Evolutionary conservation across 2,888 invertebrate species (phyloP), one percentile per base, ranked within the genome.

Genomic region (Cylindroiulus punctatus): DNA sequence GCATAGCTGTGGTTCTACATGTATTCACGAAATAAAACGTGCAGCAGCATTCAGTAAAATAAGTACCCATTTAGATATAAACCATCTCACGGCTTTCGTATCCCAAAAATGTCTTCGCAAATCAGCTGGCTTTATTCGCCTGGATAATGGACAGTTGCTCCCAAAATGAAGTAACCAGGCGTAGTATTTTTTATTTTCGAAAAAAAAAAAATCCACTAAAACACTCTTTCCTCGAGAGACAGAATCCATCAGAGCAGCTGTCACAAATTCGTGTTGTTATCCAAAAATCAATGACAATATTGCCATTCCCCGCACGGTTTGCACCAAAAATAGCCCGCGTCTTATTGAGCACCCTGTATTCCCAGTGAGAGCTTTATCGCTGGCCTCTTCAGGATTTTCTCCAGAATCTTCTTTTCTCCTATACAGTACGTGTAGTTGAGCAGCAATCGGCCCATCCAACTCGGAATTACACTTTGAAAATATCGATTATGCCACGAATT

Each of bases 391-490:
- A 65, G 65, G 26, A 26, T 65, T 57, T n/a, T n/a, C 17, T 47
- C 47, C 10, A 47, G 2, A 17, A 47, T 47, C 47, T 14, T 47
- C 47, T 17, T 47, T 17, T 47, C 14, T 17, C n/a, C 65, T 26
- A 40, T 40, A 40, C 40, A 26, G n/a, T n/a, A 57, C 3, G 57
- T 10, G 19, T 22, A 57, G n/a, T 8, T 65, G 2, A n/a, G 26
- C 26, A 12, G 26, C 65, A 65, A 65, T 65, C 65, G 65, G 2
- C 65, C 65, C 12, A 65, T 26, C 22, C 65, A 10, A 65, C 65
- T 65, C 65, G 65, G 26, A 65, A 65, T 65, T 65, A 65, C 65
- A 65, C 22, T 65, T 65, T 65, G 65, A 65, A 65, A 65, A 65
- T 65, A 65, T 65, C 65, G 65, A 65, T 65, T 65, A 65, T 65